These are phyloP conservation scores for Asarcornis scutulata DNA, from an alignment of 2,113 vertebrate genomes.

Conservation along the genomic window DNA sequence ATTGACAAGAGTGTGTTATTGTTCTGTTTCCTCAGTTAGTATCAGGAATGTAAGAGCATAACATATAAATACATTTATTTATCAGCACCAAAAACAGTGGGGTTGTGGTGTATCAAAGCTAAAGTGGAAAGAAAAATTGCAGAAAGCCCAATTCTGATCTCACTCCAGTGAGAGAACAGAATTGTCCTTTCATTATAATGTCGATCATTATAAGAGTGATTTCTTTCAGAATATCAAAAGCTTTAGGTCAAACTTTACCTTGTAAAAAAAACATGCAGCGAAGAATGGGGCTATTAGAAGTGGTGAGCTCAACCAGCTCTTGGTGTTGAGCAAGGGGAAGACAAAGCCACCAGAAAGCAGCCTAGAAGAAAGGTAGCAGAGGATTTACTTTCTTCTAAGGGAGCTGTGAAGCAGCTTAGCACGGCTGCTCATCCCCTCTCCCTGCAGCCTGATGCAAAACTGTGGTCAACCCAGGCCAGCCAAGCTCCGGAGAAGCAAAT, in stretches of 20 bases:
- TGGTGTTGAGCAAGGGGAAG: neutral
- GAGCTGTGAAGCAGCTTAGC: fast-evolving
- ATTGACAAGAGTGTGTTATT: conserved; percentile 54
- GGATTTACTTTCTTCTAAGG: neutral
- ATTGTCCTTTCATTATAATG: neutral
- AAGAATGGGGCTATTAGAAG: neutral
- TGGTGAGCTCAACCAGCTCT: neutral
- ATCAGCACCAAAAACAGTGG: neutral
- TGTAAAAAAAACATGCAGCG: conserved; percentile 14
- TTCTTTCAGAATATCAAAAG: neutral
- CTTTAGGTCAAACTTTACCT: neutral
- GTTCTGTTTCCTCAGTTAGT: conserved; percentile 50
- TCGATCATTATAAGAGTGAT: neutral
- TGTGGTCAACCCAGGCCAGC: neutral
- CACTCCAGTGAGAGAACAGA: neutral
- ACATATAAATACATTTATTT: conserved; percentile 40
- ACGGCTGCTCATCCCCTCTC: neutral
- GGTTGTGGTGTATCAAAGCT: neutral
- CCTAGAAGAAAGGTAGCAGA: neutral
- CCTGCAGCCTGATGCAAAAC: neutral
- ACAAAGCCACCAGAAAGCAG: neutral
- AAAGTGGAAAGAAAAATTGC: neutral
- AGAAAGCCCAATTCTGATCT: neutral
- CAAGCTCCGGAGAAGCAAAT: neutral
- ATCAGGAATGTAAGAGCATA: conserved; percentile 8